A percentile compares a stretch with the other conserved stretches of the same genome.
Evolutionary conservation across 2,888 invertebrate species (phyloP).

Genomic region (Melanostoma mellinum): DNA sequence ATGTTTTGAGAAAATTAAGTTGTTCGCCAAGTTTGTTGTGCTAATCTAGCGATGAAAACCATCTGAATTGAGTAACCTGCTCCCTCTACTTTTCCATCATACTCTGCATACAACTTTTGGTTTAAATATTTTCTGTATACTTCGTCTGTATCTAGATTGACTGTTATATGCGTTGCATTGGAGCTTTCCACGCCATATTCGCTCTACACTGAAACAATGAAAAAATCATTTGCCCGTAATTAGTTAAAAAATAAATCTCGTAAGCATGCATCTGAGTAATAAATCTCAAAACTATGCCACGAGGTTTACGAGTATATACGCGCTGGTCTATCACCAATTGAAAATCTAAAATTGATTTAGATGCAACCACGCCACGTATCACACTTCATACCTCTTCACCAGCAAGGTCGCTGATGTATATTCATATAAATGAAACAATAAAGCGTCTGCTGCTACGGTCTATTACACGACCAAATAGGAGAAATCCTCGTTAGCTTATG

Average conservation of each 20-base stretch:
- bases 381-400: not conserved
- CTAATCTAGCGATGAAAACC: slow-evolving; percentile 69
- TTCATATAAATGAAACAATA: not conserved
- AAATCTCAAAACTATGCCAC: slow-evolving; percentile 53
- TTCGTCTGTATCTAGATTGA: slow-evolving; percentile 45
- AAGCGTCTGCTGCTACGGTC: slow-evolving; percentile 37
- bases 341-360: slow-evolving; percentile 47
- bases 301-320: slow-evolving; percentile 30
- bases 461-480: slow-evolving; percentile 47
- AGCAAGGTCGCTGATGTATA: slow-evolving; percentile 48
- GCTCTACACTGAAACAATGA: not conserved
- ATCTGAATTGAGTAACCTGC: slow-evolving; percentile 5
- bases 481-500: slow-evolving; percentile 31
- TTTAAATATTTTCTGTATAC: slow-evolving; percentile 21
- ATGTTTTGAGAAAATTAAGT: slow-evolving; percentile 77
- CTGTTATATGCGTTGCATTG: slow-evolving; percentile 21
- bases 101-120: slow-evolving; percentile 9
- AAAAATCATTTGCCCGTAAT: slow-evolving; percentile 38
- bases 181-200: slow-evolving; percentile 11
- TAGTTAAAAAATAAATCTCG: slow-evolving; percentile 27
- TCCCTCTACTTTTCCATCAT: not conserved
- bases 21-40: slow-evolving; percentile 74
- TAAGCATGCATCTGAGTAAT: slow-evolving; percentile 43
- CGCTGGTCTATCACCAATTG: slow-evolving; percentile 30
- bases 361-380: slow-evolving; percentile 6